phyloP scores from a whole-genome alignment of 2,113 vertebrate species.

The Natator depressus region DNA sequence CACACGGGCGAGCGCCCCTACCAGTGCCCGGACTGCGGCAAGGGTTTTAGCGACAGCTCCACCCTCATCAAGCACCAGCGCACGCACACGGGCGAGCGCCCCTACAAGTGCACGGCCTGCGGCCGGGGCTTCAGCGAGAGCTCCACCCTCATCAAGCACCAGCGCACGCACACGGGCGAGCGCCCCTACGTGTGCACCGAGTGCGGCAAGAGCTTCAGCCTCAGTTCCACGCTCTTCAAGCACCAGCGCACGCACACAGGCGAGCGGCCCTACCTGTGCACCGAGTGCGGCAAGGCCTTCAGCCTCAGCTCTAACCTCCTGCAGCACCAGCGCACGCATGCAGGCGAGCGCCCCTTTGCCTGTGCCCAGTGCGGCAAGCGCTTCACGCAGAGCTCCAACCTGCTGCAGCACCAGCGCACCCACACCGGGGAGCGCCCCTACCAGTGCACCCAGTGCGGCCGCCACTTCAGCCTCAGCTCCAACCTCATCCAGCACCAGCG shows the following conservation, averaged over 20 bases:
- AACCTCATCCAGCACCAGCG: neutral
- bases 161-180: neutral
- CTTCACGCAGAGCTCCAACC: neutral
- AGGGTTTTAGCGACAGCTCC: neutral
- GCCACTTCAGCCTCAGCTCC: neutral
- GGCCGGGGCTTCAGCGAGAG: neutral
- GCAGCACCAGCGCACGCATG: neutral
- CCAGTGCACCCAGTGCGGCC: neutral
- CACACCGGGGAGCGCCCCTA: neutral
- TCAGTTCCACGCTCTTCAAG: neutral
- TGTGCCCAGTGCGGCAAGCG: neutral
- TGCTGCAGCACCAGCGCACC: neutral
- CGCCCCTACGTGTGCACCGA: neutral
- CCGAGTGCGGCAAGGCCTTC: neutral
- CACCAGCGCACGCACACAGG: neutral
- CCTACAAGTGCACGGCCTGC: neutral
- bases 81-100: neutral
- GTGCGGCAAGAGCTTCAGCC: constrained; percentile 66
- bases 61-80: neutral
- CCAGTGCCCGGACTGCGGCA: neutral
- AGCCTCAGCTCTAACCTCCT: neutral
- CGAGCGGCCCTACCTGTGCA: neutral
- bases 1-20: neutral
- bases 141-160: neutral
- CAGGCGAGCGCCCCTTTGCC: neutral